phyloP scores from a whole-genome alignment of 2,797 vertebrate species.

The Ptychobarbus kaznakovi region DNA sequence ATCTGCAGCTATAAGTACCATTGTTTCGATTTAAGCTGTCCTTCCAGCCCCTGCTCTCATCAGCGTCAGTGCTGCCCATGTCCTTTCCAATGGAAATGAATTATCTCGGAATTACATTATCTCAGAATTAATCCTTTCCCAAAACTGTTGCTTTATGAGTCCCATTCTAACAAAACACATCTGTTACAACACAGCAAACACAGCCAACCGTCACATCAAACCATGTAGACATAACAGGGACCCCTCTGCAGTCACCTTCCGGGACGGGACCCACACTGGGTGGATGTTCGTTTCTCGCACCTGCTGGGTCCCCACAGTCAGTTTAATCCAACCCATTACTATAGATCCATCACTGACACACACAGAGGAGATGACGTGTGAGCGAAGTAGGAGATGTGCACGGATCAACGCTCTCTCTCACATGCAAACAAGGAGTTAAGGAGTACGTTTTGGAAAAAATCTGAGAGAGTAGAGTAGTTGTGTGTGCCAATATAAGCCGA shows the following conservation, averaged over 20 bases:
- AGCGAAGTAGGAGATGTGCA: neutral
- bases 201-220: conserved; percentile 15
- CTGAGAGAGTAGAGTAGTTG: conserved; percentile 3
- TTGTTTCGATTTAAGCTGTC: conserved; percentile 17
- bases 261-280: neutral
- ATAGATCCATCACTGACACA: neutral
- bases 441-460: conserved; percentile 34
- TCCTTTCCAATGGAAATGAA: neutral
- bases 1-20: neutral
- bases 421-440: conserved; percentile 25
- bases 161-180: conserved; percentile 46
- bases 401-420: neutral
- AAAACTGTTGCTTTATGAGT: conserved; percentile 34
- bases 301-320: conserved; percentile 5
- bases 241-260: neutral
- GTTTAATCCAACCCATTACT: neutral
- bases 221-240: conserved; percentile 45
- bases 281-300: conserved; percentile 18
- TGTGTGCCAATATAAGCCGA: conserved; percentile 34
- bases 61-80: neutral
- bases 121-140: conserved; percentile 36
- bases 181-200: conserved; percentile 44
- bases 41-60: neutral
- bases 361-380: conserved; percentile 12
- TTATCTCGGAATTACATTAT: conserved; percentile 1